Percentiles rank a stretch among this genome's conserved stretches.
These are phyloP conservation scores for Chymomyza costata DNA, from an alignment of 1,140 invertebrate genomes.

Conservation along the genomic window DNA sequence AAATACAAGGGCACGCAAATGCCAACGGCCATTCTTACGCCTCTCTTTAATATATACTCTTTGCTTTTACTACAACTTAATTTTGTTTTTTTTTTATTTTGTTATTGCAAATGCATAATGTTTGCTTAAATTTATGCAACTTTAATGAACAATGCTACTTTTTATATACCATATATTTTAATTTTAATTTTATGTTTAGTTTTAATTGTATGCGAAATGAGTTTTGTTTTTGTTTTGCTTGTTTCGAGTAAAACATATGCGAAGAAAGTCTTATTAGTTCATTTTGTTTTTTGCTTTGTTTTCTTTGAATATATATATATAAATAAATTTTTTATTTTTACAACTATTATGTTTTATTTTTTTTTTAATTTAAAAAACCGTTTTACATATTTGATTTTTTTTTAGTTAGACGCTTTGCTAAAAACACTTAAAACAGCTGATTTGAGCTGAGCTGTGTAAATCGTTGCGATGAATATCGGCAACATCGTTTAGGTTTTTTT, in stretches of 20 bases:
- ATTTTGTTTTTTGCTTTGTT: constrained; percentile 10
- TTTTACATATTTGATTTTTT: no score
- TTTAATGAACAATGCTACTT: constrained; percentile 37
- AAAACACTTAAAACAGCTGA: constrained; percentile 42
- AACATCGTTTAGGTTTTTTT: no score
- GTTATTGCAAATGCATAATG: constrained; percentile 7
- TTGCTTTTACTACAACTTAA: no score
- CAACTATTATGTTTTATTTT: constrained; percentile 21
- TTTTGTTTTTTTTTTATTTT: constrained; percentile 17
- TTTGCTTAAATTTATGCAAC: constrained; percentile 18
- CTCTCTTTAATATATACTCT: no score
- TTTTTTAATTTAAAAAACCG: no score
- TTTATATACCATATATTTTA: constrained; percentile 10
- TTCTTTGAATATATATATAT: constrained; percentile 1
- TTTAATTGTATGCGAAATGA: no score
- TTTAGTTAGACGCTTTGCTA: constrained; percentile 21
- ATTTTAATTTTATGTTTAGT: no score
- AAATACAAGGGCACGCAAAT: no score
- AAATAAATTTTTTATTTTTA: no score
- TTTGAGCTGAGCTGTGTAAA: constrained; percentile 38
- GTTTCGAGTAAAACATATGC: constrained; percentile 25
- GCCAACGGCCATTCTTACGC: no score
- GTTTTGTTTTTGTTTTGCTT: constrained; percentile 7
- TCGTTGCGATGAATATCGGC: constrained; percentile 23
- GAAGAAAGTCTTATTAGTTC: constrained; percentile 42